Percentiles rank a stretch among this genome's conserved stretches.
Conservation (phyloP, 2,888 invertebrate species). For the Ceramica pisi region DNA sequence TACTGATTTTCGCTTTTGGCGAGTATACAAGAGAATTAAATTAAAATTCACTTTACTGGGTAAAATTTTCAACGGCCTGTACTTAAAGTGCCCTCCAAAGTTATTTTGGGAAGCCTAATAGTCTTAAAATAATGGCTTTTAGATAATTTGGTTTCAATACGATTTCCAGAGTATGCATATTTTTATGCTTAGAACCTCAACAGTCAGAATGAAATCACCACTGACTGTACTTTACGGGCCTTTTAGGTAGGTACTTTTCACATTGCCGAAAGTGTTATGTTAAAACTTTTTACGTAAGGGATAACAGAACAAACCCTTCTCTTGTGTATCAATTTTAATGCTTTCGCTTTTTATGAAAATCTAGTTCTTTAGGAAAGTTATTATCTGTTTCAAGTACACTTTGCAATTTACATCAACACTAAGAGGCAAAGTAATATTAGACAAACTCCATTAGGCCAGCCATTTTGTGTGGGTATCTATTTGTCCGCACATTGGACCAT, state of each 20-base stretch:
- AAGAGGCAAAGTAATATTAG: conserved; percentile 44
- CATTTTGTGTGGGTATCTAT: conserved; percentile 67
- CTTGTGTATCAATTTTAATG: conserved; percentile 10
- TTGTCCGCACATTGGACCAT: conserved; percentile 77
- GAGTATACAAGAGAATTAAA: neutral
- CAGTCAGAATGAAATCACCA: neutral
- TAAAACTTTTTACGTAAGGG: conserved; percentile 9
- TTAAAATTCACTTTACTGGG: neutral
- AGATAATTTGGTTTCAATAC: neutral
- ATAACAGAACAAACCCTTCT: conserved; percentile 1
- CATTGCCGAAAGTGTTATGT: conserved; percentile 4
- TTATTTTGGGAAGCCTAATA: neutral
- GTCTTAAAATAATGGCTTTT: neutral
- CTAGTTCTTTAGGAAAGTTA: neutral
- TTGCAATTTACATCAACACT: neutral
- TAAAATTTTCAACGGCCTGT: neutral
- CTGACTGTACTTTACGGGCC: neutral
- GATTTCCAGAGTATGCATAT: neutral
- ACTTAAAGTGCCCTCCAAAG: neutral
- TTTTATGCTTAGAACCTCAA: neutral
- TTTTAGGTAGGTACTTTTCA: neutral
- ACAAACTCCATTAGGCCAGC: conserved; percentile 53
- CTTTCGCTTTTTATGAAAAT: neutral
- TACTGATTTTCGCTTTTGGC: conserved; percentile 4
- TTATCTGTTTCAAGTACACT: neutral